These are phyloP conservation scores for Camponotus vicinus DNA, from an alignment of 1,140 invertebrate species.

Conservation along the genomic window DNA sequence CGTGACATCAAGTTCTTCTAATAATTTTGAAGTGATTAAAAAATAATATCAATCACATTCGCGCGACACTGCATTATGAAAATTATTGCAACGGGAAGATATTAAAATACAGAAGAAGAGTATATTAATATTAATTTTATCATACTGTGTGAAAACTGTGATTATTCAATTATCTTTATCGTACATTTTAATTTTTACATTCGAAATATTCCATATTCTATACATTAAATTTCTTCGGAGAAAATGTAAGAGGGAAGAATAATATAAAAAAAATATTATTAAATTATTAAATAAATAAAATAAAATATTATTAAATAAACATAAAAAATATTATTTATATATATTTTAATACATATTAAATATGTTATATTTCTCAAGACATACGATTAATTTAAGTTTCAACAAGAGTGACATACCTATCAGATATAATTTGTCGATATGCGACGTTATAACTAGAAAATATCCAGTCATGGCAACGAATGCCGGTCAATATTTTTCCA, in stretches of 20 bases:
- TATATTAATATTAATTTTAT: neutral
- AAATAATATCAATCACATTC: conserved; percentile 14
- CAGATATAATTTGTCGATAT: conserved; percentile 3
- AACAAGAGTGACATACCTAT: neutral
- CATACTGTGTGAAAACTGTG: neutral
- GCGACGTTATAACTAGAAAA: neutral
- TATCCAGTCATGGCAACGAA: neutral
- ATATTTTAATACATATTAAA: neutral
- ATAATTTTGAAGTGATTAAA: neutral
- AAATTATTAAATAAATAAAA: neutral
- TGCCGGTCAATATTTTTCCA: conserved; percentile 14
- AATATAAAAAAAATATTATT: neutral
- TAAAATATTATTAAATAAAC: too few relatives aligned
- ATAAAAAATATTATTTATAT: conserved; percentile 2
- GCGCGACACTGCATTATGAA: neutral
- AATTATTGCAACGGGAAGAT: neutral
- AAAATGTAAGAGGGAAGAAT: neutral
- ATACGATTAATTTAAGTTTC: neutral
- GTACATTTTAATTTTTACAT: neutral
- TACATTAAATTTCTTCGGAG: neutral
- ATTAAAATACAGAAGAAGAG: neutral
- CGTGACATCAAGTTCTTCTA: neutral
- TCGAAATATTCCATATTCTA: neutral
- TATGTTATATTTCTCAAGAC: neutral
- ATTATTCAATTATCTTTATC: neutral